Evolutionary conservation across 2,797 vertebrate species (phyloP).

Genomic region (Peromyscus eremicus): DNA sequence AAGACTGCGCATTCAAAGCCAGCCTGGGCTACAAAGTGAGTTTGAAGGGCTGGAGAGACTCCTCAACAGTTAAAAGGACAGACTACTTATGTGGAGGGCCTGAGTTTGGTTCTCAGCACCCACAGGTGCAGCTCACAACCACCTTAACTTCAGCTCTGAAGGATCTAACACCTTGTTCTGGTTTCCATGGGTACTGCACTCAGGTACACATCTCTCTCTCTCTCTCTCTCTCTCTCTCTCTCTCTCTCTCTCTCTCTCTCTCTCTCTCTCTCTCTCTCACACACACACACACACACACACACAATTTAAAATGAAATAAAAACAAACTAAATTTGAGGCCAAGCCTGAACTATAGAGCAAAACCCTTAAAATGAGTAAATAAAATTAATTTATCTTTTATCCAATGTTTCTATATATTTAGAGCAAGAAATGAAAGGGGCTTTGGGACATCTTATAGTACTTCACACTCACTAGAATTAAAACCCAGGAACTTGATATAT

Average conservation of each 20-base stretch:
- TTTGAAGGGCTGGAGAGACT: background rate
- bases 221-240: too few species aligned
- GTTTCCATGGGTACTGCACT: background rate
- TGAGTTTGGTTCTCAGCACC: background rate
- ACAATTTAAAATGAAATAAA: background rate
- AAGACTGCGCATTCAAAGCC: background rate
- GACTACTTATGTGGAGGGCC: background rate
- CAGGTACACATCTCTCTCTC: background rate
- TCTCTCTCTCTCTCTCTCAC: background rate
- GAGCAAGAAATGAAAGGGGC: background rate
- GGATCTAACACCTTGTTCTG: background rate
- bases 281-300: background rate
- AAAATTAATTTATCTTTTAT: background rate
- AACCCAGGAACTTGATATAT: background rate
- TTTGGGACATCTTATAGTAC: background rate
- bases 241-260: too few species aligned
- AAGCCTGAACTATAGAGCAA: background rate
- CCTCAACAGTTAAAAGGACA: background rate
- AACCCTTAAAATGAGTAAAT: background rate
- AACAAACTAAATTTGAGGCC: background rate
- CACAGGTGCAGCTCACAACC: too few species aligned
- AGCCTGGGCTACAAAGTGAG: background rate
- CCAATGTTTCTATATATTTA: constrained; percentile 28
- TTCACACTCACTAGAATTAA: constrained; percentile 15
- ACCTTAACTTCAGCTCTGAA: background rate